Conservation (phyloP, 2,113 vertebrate genomes). For the Cottus gobio region DNA sequence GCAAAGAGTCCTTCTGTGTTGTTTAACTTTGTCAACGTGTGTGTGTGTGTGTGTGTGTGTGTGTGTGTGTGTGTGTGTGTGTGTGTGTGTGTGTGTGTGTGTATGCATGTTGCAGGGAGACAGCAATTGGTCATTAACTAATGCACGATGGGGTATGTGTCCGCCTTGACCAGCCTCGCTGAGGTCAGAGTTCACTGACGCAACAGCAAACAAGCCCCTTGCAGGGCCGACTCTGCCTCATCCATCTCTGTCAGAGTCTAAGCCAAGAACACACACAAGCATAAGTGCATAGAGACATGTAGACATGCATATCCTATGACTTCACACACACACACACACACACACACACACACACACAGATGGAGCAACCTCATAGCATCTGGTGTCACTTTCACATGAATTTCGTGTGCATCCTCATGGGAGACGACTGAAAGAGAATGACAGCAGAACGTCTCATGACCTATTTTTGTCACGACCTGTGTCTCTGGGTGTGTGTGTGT, state of each 20-base stretch:
- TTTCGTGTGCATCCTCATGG: conserved; percentile 19
- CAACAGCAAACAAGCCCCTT: conserved; percentile 51
- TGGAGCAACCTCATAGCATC: conserved; percentile 21
- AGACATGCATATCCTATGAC: not conserved
- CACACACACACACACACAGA: conserved; percentile 23
- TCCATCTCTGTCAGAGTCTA: conserved; percentile 68
- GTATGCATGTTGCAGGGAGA: conserved; percentile 14
- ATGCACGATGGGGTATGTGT: conserved; percentile 60
- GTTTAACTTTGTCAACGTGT: conserved; percentile 56
- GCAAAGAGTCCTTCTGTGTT: conserved; percentile 53
- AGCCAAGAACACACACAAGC: conserved; percentile 41
- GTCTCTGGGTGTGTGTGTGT: not conserved
- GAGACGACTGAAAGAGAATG: conserved; percentile 36
- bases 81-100: conserved; percentile 32
- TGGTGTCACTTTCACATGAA: conserved; percentile 47
- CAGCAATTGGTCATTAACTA: conserved; percentile 70
- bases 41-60: conserved; percentile 26
- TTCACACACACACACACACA: not conserved
- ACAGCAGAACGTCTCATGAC: conserved; percentile 25
- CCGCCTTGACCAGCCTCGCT: conserved; percentile 31
- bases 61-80: conserved; percentile 28
- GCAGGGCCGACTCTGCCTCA: conserved; percentile 44
- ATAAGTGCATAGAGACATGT: conserved; percentile 9
- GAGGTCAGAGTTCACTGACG: conserved; percentile 62
- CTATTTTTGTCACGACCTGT: conserved; percentile 17